Percentiles rank a stretch among this genome's conserved stretches.
phyloP scores from a whole-genome alignment of 2,888 invertebrate genomes.

The Tetragonisca angustula region DNA sequence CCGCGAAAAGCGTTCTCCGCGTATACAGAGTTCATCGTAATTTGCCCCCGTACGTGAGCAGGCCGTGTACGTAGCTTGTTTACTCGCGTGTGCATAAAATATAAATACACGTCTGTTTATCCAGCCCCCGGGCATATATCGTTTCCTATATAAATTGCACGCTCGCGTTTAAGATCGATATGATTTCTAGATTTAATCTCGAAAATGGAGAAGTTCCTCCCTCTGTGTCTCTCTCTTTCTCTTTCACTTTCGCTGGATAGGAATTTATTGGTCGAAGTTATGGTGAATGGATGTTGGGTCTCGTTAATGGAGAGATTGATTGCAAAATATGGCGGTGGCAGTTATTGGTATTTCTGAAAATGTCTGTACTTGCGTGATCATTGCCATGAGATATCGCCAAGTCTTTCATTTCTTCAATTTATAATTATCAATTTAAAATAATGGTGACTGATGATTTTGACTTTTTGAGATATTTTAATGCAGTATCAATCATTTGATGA shows the following conservation, averaged over 20 bases:
- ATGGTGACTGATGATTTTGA: no score
- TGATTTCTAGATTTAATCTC: background rate
- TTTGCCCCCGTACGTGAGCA: constrained; percentile 5
- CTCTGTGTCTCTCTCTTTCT: no score
- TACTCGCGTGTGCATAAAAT: constrained; percentile 6
- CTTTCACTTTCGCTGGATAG: no score
- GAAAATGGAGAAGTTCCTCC: background rate
- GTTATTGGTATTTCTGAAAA: background rate
- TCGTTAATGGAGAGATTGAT: background rate
- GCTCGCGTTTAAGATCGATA: background rate
- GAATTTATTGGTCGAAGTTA: background rate
- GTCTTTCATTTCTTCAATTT: no score
- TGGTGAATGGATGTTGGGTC: background rate
- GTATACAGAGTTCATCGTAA: constrained; percentile 12
- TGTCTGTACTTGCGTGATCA: background rate
- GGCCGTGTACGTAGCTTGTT: constrained; percentile 17
- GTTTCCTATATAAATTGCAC: background rate
- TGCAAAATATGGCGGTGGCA: no score
- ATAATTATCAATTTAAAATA: no score
- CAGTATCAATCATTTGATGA: no score
- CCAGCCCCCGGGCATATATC: background rate
- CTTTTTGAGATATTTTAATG: no score
- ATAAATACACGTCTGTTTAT: constrained; percentile 32
- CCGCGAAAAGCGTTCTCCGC: constrained; percentile 11
- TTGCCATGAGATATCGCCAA: background rate